Conservation (phyloP, 1,140 invertebrate species). For the Trichonephila clavata region DNA sequence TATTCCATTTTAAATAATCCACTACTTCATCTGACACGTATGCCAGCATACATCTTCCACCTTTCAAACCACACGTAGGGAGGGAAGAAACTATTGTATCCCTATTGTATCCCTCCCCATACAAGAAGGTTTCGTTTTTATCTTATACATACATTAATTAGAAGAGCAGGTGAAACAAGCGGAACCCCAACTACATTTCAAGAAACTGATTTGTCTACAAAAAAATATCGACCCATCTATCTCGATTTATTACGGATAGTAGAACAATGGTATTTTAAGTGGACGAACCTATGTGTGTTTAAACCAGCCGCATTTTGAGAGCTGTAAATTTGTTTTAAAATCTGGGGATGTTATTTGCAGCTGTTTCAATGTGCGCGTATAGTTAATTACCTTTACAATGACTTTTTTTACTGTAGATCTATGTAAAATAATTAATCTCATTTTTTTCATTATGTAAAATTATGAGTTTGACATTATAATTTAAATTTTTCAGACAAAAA, state of each 20-base stretch:
- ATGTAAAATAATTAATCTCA: too few species aligned
- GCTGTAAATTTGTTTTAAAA: neutral
- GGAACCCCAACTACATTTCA: conserved; percentile 30
- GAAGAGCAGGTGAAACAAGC: conserved; percentile 36
- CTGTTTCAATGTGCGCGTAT: neutral
- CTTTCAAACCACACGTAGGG: neutral
- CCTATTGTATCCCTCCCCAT: neutral
- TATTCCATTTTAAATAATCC: too few species aligned
- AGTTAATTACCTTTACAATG: neutral
- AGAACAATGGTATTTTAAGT: neutral
- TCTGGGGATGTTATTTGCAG: too few species aligned
- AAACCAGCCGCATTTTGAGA: neutral
- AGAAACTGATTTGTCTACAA: conserved; percentile 26
- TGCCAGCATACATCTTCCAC: too few species aligned
- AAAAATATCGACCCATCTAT: neutral
- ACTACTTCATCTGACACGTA: too few species aligned
- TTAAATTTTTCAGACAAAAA: too few species aligned
- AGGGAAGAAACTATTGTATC: neutral
- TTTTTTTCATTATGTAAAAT: too few species aligned
- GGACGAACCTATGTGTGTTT: neutral
- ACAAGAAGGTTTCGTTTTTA: conserved; percentile 2
- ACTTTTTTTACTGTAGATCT: too few species aligned
- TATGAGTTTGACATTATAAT: too few species aligned
- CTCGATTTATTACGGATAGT: neutral
- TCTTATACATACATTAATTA: conserved; percentile 32